These are phyloP conservation scores for Notodonta ziczac DNA, from an alignment of 2,888 invertebrate species.

Conservation along the genomic window DNA sequence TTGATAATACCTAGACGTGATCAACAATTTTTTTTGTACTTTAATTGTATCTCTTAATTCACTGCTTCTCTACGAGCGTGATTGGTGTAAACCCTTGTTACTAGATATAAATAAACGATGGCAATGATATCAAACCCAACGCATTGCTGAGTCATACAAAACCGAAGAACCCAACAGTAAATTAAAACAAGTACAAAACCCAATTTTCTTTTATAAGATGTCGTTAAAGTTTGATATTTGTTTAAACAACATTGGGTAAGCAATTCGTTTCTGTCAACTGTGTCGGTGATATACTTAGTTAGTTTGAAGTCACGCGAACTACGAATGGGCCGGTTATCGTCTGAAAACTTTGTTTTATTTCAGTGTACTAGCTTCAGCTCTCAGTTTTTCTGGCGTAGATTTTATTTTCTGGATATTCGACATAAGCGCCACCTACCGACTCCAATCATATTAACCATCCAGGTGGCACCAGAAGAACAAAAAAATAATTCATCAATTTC, in stretches of 20 bases:
- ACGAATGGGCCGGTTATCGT: constrained; percentile 35
- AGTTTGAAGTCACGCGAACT: constrained; percentile 50
- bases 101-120: no score
- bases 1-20: no score
- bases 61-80: no score
- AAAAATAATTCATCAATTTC: no score
- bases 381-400: no score
- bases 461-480: no score
- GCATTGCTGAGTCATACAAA: neutral
- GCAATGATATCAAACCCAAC: neutral
- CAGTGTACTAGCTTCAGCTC: neutral
- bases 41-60: no score
- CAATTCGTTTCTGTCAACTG: constrained; percentile 57
- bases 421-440: no score
- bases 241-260: constrained; percentile 40
- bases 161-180: neutral
- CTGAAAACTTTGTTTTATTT: constrained; percentile 53
- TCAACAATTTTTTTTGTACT: no score
- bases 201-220: constrained; percentile 32
- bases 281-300: constrained; percentile 13
- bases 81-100: no score
- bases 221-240: constrained; percentile 32
- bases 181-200: constrained; percentile 20
- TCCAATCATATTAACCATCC: no score
- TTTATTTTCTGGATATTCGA: no score